Conservation (phyloP, 1,140 invertebrate genomes). For the Streblospio benedicti region DNA sequence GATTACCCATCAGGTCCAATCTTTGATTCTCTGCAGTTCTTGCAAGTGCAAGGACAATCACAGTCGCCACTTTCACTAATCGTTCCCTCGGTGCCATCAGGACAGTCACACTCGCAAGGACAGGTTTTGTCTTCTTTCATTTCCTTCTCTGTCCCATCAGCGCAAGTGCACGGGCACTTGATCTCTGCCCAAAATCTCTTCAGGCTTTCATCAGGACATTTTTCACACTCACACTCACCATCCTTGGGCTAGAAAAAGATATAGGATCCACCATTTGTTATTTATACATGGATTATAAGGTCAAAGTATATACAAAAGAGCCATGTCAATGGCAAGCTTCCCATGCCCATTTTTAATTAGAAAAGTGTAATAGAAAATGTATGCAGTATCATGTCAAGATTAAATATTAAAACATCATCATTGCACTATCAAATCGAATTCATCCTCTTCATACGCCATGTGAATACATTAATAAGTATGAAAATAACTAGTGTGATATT, state of each 20-base stretch:
- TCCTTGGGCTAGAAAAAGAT: not conserved
- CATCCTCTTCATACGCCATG: too few species aligned
- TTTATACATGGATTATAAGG: not conserved
- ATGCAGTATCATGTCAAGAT: too few species aligned
- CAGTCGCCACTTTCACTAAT: not conserved
- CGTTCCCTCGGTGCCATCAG: not conserved
- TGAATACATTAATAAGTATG: too few species aligned
- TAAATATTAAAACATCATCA: too few species aligned
- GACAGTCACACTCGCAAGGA: too few species aligned
- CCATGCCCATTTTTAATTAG: too few species aligned
- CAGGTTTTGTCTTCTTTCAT: not conserved
- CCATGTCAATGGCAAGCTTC: too few species aligned
- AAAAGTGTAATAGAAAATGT: too few species aligned
- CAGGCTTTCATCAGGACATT: not conserved
- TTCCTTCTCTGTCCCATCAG: not conserved
- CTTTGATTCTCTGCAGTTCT: not conserved
- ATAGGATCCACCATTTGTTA: not conserved
- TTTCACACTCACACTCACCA: not conserved
- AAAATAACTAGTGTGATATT: too few species aligned
- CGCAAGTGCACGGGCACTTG: conserved; percentile 5
- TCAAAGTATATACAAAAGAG: too few species aligned
- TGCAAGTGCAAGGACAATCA: not conserved
- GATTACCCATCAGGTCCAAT: not conserved
- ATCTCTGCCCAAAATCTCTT: not conserved
- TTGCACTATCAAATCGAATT: too few species aligned